These are phyloP conservation scores for Zonotrichia leucophrys DNA, from an alignment of 2,113 vertebrate genomes.

Conservation along the genomic window DNA sequence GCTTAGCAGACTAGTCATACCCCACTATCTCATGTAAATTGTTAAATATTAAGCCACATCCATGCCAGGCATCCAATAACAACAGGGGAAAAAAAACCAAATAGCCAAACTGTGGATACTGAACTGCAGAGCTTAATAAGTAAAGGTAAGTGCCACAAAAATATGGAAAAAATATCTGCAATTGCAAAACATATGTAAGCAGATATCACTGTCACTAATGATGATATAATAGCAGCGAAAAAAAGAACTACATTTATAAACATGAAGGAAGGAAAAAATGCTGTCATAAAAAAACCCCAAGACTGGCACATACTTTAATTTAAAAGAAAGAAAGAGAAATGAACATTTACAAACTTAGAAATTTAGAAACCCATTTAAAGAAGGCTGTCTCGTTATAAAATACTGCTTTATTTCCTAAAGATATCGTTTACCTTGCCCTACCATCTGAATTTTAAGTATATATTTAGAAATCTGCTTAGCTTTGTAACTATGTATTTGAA, in stretches of 20 bases:
- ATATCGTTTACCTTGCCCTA: neutral
- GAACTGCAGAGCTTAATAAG: neutral
- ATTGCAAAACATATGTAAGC: neutral
- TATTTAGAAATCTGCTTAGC: constrained; percentile 4
- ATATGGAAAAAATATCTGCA: neutral
- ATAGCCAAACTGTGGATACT: neutral
- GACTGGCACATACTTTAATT: neutral
- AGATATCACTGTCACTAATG: neutral
- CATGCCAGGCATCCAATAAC: neutral
- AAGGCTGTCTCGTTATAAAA: neutral
- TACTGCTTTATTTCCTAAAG: neutral
- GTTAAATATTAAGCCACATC: constrained; percentile 49
- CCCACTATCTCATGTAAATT: neutral
- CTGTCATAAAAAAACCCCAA: neutral
- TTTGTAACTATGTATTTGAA: neutral
- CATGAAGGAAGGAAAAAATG: neutral
- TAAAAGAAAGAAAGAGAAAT: neutral
- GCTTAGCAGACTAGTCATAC: neutral
- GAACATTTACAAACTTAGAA: neutral
- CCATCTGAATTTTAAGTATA: neutral
- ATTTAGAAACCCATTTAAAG: neutral
- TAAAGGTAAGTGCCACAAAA: neutral
- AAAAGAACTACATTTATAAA: neutral
- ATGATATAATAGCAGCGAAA: neutral
- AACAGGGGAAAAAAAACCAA: neutral